Base-by-base conservation (phyloP, 2,113 vertebrate genomes). In the Mirza zaza region DNA sequence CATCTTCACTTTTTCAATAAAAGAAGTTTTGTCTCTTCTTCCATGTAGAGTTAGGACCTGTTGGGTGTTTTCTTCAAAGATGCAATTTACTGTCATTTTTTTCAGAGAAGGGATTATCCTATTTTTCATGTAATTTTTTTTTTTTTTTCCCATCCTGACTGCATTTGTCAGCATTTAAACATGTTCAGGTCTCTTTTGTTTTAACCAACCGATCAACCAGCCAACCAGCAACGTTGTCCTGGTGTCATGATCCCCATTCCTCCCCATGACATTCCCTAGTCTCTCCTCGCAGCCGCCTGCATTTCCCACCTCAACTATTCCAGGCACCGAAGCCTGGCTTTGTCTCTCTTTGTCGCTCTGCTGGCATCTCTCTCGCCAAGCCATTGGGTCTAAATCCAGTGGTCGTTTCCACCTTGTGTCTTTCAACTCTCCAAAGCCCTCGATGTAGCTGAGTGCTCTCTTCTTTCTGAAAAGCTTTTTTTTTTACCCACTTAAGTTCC, bases 221-320 rank as follows among this genome's bases (percentile, higher is more conserved):
- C 3, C 45, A 50, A 18, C 36, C 36, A 34, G 6, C n/a, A 39
- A 55, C 42, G 13, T 61, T 32, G 34, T n/a, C 18, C 13, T 85
- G 27, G 8, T 23, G 4, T 75, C 86, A 14, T 13, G 20, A 36
- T 5, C 13, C 27, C 10, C 52, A 17, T 65, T 32, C 8, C 21
- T 25, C 21, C 34, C 8, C 50, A 20, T 42, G 21, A n/a, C 12
- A 3, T 29, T 65, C 20, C 17, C 13, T 6, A 25, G 32, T 52
- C 15, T 73, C 2, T 4, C 6, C 15, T 45, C 48, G 55, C 3
- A 68, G 12, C 4, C 81, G 34, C 0, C 5, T 12, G 2, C 25
- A 67, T 34, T 42, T 39, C 39, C 39, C 23, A 6, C 50, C 5
- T 6, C 8, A 82, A n/a, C 5, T 23, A 50, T 23, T 65, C 17